Evolutionary conservation across 2,888 invertebrate species (phyloP), one percentile per base, ranked within the genome.

Genomic region (Drosophila kuntzei): DNA sequence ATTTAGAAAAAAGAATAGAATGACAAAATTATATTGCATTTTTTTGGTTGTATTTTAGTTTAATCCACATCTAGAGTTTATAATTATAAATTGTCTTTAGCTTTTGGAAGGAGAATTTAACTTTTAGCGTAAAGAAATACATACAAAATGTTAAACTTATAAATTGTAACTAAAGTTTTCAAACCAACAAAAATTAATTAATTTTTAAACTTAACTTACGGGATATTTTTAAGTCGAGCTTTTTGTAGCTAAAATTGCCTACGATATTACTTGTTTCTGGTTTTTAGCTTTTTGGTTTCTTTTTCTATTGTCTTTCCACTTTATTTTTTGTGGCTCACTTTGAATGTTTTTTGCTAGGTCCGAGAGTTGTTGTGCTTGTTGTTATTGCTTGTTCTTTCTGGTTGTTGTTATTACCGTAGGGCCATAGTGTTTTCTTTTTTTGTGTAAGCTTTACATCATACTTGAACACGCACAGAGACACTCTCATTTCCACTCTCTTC

Each of bases 401-500:
- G 60, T 63, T 80, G 62, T 71, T 80, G 73, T 62, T 58, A 69
- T 87, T 85, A 79, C 77, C 68, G 64, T 76, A 74, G 71, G 74
- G 51, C 50, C 46, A 37, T 25, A 49, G 41, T 49, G 39, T 58
- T 54, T 59, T 74, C 60, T 64, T 53, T 71, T 73, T 66, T 50
- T 60, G 54, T 71, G 64, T 61, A 69, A 66, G 62, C 60, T 68
- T 71, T 64, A 76, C 74, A 72, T 68, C 68, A 68, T 73, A 43
- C 39, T 16, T 39, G 39, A 36, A 49, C 53, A 36, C 12, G 49
- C 16, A 34, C n/a, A 27, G 12, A 25, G n/a, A 20, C 36, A 53
- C 55, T 44, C 36, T 29, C 11, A 20, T 25, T 50, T 58, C 34
- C 47, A 44, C 43, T 55, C 77, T 62, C 61, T 63, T 41, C 34